These are phyloP conservation scores for Salvelinus fontinalis DNA, from an alignment of 2,113 vertebrate species.

Conservation along the genomic window DNA sequence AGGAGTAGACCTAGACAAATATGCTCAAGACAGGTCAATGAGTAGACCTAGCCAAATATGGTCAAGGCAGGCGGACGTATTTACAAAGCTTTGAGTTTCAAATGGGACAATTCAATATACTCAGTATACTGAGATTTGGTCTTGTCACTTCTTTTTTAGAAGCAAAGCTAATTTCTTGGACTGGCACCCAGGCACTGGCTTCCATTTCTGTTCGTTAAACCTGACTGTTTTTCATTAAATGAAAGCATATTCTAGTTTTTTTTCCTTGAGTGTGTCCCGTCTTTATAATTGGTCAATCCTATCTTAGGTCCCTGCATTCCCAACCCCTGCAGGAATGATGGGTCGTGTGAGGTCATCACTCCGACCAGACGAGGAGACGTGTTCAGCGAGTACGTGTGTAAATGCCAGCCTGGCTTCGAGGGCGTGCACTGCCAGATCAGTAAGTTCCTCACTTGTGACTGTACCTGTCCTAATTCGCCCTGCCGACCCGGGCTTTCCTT, in stretches of 20 bases:
- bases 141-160: not conserved
- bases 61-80: no score
- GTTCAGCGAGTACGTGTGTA: constrained; percentile 87
- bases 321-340: constrained; percentile 87
- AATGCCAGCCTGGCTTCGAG: constrained; percentile 79
- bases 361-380: constrained; percentile 81
- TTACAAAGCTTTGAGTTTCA: no score
- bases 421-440: constrained; percentile 89
- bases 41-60: no score
- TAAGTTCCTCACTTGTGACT: constrained; percentile 62
- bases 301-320: constrained; percentile 84
- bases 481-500: no score
- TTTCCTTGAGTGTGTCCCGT: not conserved
- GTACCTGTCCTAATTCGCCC: not conserved
- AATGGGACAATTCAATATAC: no score
- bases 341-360: constrained; percentile 72
- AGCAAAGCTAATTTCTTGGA: no score
- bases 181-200: no score
- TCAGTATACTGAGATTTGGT: no score
- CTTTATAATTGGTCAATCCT: not conserved
- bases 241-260: not conserved
- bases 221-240: not conserved
- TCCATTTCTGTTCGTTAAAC: not conserved
- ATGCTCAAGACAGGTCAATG: no score
- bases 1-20: no score